These are phyloP conservation scores for Diloba caeruleocephala DNA, from an alignment of 2,888 invertebrate species.

Conservation along the genomic window DNA sequence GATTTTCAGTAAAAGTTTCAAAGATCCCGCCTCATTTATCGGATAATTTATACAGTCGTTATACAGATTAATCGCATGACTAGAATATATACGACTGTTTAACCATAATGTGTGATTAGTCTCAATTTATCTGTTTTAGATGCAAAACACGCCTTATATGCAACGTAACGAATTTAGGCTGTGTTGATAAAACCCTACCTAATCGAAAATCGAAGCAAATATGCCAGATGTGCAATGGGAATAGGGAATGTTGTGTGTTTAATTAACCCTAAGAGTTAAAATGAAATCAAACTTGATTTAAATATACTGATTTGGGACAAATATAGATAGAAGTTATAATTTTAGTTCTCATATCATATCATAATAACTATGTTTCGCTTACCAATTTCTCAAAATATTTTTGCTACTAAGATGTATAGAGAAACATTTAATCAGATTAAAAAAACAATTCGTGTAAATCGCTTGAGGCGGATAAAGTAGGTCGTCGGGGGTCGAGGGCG, in stretches of 20 bases:
- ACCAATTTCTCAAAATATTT: not conserved
- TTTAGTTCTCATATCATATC: no score
- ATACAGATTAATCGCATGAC: slow-evolving; percentile 52
- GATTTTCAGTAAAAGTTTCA: slow-evolving; percentile 24
- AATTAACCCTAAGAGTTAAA: no score
- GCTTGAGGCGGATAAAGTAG: slow-evolving; percentile 64
- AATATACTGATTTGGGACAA: no score
- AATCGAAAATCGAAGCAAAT: not conserved
- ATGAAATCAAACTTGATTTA: no score
- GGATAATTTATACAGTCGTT: slow-evolving; percentile 51
- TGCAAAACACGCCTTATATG: slow-evolving; percentile 45
- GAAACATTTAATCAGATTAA: slow-evolving; percentile 13
- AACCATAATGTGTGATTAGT: slow-evolving; percentile 52
- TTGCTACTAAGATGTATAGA: not conserved
- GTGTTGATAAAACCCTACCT: slow-evolving; percentile 19
- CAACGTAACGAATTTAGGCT: slow-evolving; percentile 24
- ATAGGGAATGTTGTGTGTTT: no score
- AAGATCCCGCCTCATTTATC: slow-evolving; percentile 19
- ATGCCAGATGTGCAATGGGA: not conserved
- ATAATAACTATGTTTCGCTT: not conserved
- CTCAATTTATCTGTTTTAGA: slow-evolving; percentile 48
- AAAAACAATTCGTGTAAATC: slow-evolving; percentile 60
- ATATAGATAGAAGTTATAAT: no score
- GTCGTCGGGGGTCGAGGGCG: slow-evolving; percentile 68
- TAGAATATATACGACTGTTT: slow-evolving; percentile 56